Evolutionary conservation across 2,888 invertebrate species (phyloP), one percentile per base, ranked within the genome.

Genomic region (Neoitamus cyanurus): DNA sequence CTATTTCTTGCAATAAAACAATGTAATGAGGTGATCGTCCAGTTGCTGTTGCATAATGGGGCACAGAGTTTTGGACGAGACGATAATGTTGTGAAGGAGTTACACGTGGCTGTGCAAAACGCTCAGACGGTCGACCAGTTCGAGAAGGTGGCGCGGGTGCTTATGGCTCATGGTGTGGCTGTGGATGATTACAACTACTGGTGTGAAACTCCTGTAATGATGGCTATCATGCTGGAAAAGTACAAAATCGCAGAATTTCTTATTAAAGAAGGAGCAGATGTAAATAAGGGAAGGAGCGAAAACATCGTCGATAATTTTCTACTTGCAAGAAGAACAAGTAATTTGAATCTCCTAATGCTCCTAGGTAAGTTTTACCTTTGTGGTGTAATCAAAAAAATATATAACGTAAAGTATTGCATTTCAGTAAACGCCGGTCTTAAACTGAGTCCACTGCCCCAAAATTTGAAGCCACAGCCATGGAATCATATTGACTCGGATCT

Each of bases 1-100:
- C 91, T 96, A 58, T 94, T 94, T 90, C 93, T 94, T 89, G 95
- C 95, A 9, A 95, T 96, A 25, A 94, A 94, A 92, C 93, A 93
- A 87, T 94, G 94, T 87, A 92, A 93, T 87, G 91, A 93, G 0
- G 90, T 92, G 15, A 92, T 95, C 86, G 93, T 94, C 9, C 92
- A 93, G 87, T 90, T 93, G 46, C 91, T 96, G 84, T 88, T 96
- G 80, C 89, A 91, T 20, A 92, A 93, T 86, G 94, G 94, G n/a
- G 94, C 94, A 11, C 92, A 85, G 83, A 83, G 94, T 87, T 91
- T 95, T 31, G 93, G 94, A 46, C 94, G 94, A 88, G 93, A 93
- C 7, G 94, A 94, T 58, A 84, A 86, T 78, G 75, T 86, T 25
- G 84, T 84, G 34, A 86, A 86, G 72, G 90, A 90, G 9, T 82